Conservation (phyloP, 2,888 invertebrate genomes). For the Encarsia formosa region DNA sequence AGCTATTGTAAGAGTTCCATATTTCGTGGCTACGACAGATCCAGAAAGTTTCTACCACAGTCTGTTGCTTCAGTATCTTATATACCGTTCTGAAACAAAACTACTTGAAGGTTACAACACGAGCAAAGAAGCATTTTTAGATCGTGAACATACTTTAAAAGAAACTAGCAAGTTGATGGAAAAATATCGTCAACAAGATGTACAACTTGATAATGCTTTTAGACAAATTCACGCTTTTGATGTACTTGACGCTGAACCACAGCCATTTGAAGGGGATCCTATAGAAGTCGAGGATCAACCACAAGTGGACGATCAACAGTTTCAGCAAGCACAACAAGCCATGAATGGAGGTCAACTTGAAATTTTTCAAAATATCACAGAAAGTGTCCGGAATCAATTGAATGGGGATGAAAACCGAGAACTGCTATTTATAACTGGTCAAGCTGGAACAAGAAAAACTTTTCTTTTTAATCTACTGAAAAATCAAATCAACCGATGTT, state of each 20-base stretch:
- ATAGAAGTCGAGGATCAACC: not conserved
- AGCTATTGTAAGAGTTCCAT: not conserved
- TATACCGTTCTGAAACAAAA: not conserved
- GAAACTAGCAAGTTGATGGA: not conserved
- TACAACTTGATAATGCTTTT: not conserved
- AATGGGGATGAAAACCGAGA: not conserved
- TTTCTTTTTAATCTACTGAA: not conserved
- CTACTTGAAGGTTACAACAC: not conserved
- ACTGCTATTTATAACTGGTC: not conserved
- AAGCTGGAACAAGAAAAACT: not conserved
- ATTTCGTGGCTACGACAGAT: not conserved
- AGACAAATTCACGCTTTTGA: not conserved
- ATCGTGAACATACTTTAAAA: not conserved
- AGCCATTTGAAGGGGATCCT: not conserved
- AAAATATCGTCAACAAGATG: not conserved
- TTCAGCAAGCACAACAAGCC: not conserved
- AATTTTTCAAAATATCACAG: not conserved
- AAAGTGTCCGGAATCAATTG: not conserved
- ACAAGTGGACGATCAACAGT: not conserved
- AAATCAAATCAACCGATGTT: not conserved
- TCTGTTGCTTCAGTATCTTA: not conserved
- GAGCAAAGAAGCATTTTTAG: not conserved
- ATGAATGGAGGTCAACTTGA: not conserved
- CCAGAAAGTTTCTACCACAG: not conserved
- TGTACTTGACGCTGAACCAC: not conserved